Evolutionary conservation across 2,888 invertebrate species (phyloP).

Genomic region (Acleris literana): DNA sequence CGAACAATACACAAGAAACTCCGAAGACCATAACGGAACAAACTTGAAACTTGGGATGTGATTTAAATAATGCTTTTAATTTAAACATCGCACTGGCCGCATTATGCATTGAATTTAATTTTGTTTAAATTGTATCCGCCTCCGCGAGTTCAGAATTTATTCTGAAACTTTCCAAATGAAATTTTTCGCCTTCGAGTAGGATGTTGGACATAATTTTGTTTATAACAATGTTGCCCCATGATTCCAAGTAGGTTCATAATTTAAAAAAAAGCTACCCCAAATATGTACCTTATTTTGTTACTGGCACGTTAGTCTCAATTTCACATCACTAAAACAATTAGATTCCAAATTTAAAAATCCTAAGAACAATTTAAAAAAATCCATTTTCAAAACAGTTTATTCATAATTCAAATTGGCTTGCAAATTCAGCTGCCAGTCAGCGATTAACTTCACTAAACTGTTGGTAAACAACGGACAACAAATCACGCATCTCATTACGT

Average conservation of each 20-base stretch:
- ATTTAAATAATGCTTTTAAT: slow-evolving; percentile 50
- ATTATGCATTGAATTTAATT: slow-evolving; percentile 50
- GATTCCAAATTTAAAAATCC: background rate
- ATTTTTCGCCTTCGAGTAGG: slow-evolving; percentile 28
- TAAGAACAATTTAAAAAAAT: too few relatives aligned
- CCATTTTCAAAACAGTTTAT: slow-evolving; percentile 36
- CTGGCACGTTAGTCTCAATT: too few relatives aligned
- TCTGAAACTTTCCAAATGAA: slow-evolving; percentile 35
- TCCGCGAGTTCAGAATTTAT: slow-evolving; percentile 35
- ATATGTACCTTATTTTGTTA: too few relatives aligned
- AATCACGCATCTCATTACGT: slow-evolving; percentile 49
- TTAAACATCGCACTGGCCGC: slow-evolving; percentile 37
- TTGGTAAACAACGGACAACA: slow-evolving; percentile 36
- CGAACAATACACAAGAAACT: slow-evolving; percentile 17
- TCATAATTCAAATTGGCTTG: slow-evolving; percentile 45
- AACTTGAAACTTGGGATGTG: slow-evolving; percentile 40
- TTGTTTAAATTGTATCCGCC: slow-evolving; percentile 41
- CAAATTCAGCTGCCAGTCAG: slow-evolving; percentile 18
- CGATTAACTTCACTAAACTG: slow-evolving; percentile 15
- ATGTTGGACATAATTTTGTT: slow-evolving; percentile 17
- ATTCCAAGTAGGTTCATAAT: background rate
- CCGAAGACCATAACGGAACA: slow-evolving; percentile 46
- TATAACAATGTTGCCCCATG: slow-evolving; percentile 10
- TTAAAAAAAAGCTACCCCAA: too few relatives aligned
- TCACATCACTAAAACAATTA: too few relatives aligned